Conservation (phyloP, 64 coral and sea anemone species). For the Dendrophyllia cribrosa region DNA sequence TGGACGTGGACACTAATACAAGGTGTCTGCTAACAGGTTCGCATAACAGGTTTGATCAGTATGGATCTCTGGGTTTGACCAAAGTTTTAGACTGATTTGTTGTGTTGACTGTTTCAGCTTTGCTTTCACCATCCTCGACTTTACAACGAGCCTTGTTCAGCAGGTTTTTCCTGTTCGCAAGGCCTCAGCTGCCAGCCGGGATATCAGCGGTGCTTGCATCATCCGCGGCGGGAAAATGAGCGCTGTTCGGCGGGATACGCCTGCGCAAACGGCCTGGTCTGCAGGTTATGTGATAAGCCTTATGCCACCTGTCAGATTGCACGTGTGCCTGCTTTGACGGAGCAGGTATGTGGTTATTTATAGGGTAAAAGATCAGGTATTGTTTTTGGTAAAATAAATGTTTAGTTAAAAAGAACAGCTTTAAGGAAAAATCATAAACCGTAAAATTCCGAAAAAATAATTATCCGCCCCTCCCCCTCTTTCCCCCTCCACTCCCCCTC, state of each 20-base stretch:
- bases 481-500: too few relatives aligned
- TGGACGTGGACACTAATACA: too few relatives aligned
- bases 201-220: conserved; percentile 81
- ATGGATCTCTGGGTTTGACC: neutral
- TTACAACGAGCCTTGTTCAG: conserved; percentile 78
- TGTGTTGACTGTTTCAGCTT: conserved; percentile 14
- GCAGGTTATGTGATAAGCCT: conserved; percentile 77
- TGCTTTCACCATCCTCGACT: conserved; percentile 76
- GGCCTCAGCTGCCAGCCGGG: conserved; percentile 93
- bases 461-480: too few relatives aligned
- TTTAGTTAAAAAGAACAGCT: too few relatives aligned
- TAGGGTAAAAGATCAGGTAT: neutral
- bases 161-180: conserved; percentile 70
- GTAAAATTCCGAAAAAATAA: too few relatives aligned
- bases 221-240: conserved; percentile 87
- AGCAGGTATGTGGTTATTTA: conserved; percentile 58
- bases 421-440: too few relatives aligned
- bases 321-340: conserved; percentile 57
- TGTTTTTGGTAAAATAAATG: too few relatives aligned
- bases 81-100: too few relatives aligned
- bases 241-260: conserved; percentile 87
- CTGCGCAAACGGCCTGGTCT: conserved; percentile 73
- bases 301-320: conserved; percentile 89
- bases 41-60: too few relatives aligned
- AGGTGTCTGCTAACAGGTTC: too few relatives aligned